A percentile compares a stretch with the other conserved stretches of the same genome.
These are phyloP conservation scores for Nowickia ferox DNA, from an alignment of 2,888 invertebrate genomes.

Conservation along the genomic window DNA sequence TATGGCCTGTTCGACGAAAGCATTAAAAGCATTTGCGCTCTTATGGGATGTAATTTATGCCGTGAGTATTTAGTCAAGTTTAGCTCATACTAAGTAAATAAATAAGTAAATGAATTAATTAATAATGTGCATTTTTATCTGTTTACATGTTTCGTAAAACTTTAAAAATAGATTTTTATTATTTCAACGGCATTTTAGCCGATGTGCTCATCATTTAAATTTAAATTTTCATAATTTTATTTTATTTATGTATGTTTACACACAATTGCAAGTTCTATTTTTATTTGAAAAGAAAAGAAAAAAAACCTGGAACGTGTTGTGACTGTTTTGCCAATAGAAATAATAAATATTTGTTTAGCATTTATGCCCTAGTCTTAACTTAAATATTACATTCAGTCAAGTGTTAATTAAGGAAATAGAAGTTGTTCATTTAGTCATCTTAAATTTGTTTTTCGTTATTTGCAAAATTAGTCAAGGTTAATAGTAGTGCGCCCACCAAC, in stretches of 20 bases:
- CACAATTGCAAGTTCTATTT: not conserved
- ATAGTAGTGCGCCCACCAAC: conserved; percentile 1
- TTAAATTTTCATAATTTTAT: conserved; percentile 21
- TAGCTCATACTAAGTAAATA: not conserved
- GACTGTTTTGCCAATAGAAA: conserved; percentile 26
- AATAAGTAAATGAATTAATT: not conserved
- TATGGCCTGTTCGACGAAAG: conserved; percentile 80
- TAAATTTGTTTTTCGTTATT: conserved; percentile 7
- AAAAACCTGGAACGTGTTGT: conserved; percentile 17
- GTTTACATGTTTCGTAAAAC: not conserved
- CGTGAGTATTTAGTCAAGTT: conserved; percentile 74
- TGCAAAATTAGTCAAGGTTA: conserved; percentile 33
- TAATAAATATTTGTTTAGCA: not conserved
- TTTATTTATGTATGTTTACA: conserved; percentile 7
- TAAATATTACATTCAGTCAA: not conserved
- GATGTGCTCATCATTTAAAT: conserved; percentile 65
- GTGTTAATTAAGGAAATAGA: conserved; percentile 8
- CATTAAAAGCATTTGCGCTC: conserved; percentile 77
- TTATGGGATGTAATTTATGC: conserved; percentile 79
- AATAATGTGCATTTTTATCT: not conserved
- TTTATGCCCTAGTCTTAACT: not conserved
- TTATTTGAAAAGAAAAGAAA: not conserved
- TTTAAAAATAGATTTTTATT: conserved; percentile 35
- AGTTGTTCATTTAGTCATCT: not conserved
- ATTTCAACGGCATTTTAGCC: not conserved